A percentile compares a stretch with the other conserved stretches of the same genome.
These are phyloP conservation scores for Ornithoptera alexandrae DNA, from an alignment of 2,888 invertebrate species.

Conservation along the genomic window DNA sequence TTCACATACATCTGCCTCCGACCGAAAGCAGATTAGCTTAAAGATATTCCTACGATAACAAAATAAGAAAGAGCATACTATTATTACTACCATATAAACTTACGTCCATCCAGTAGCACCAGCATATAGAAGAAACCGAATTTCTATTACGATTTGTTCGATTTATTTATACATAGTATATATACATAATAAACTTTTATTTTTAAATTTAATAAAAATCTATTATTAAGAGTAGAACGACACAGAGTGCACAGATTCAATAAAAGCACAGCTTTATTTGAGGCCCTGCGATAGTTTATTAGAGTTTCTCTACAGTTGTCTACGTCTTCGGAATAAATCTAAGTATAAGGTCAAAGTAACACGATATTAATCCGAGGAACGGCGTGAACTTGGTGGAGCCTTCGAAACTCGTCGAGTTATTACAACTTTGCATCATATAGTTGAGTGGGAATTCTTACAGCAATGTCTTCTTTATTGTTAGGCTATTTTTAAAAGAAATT, in stretches of 20 bases:
- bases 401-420: conserved; percentile 10
- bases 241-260: not conserved
- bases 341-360: conserved; percentile 9
- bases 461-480: not conserved
- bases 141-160: too few species aligned
- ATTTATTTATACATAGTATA: too few species aligned
- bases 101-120: too few species aligned
- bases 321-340: conserved; percentile 8
- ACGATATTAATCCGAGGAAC: conserved; percentile 5
- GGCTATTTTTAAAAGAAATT: not conserved
- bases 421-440: not conserved
- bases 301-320: conserved; percentile 2
- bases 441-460: conserved; percentile 8
- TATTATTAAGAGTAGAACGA: not conserved
- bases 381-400: conserved; percentile 3
- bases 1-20: too few species aligned
- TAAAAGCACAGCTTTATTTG: not conserved
- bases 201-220: too few species aligned
- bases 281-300: not conserved
- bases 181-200: too few species aligned
- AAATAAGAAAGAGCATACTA: too few species aligned
- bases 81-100: too few species aligned
- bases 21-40: too few species aligned
- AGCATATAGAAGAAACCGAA: too few species aligned
- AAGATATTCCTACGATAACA: too few species aligned